phyloP scores from a whole-genome alignment of 1,140 invertebrate species.

The Heliconius eleuchia region DNA sequence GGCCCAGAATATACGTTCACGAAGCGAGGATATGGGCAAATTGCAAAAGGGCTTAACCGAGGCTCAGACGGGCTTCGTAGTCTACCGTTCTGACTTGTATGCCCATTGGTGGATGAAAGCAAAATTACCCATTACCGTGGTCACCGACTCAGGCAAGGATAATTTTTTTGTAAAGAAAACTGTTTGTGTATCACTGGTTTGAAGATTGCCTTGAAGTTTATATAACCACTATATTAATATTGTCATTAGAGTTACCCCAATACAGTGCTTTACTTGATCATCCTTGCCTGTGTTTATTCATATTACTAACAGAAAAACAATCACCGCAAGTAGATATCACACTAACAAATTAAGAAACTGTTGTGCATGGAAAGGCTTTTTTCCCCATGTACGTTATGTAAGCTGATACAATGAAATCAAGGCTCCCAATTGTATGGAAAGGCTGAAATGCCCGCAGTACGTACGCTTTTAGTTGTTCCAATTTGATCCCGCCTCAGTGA shows the following conservation, averaged over 20 bases:
- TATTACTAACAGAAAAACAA: conserved; percentile 75
- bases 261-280: conserved; percentile 82
- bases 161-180: conserved; percentile 79
- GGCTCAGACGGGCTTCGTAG: conserved; percentile 69
- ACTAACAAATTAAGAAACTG: conserved; percentile 65
- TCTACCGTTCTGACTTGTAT: conserved; percentile 91
- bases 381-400: conserved; percentile 36
- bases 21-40: conserved; percentile 77
- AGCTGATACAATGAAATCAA: conserved; percentile 20
- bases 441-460: not conserved
- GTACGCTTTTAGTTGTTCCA: conserved; percentile 12
- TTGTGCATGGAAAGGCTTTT: conserved; percentile 74
- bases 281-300: conserved; percentile 82
- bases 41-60: conserved; percentile 65
- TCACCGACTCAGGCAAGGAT: conserved; percentile 85
- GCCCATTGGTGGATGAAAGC: conserved; percentile 96
- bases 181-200: conserved; percentile 79
- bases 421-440: conserved; percentile 35
- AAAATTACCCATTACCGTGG: conserved; percentile 86
- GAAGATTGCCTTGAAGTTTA: conserved; percentile 73
- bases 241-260: conserved; percentile 74
- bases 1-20: conserved; percentile 64
- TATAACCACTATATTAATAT: conserved; percentile 78
- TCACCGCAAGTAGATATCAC: conserved; percentile 72
- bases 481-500: not conserved